phyloP scores from a whole-genome alignment of 2,797 vertebrate genomes.

The Coilia nasus region DNA sequence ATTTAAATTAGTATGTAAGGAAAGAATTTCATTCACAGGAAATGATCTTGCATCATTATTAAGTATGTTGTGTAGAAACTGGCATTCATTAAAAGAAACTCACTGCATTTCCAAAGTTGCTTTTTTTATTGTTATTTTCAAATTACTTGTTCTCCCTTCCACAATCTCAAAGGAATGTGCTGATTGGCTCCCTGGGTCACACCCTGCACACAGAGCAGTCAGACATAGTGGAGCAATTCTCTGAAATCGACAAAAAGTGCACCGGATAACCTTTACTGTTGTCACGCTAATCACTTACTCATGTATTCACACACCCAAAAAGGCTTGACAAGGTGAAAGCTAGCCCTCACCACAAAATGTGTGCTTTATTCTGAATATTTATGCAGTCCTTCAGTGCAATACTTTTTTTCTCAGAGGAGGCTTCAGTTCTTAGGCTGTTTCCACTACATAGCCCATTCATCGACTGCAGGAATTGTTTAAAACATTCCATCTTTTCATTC shows the following conservation, averaged over 20 bases:
- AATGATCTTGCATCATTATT: no score
- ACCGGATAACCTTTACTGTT: not conserved
- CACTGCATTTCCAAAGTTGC: no score
- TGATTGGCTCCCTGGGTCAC: no score
- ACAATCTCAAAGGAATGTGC: no score
- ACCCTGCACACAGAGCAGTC: no score
- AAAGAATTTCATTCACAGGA: no score
- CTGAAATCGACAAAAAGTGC: not conserved
- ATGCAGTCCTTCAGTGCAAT: not conserved
- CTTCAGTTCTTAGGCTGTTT: not conserved
- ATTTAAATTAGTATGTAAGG: no score
- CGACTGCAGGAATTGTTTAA: not conserved
- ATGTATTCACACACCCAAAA: not conserved
- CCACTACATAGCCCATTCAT: not conserved
- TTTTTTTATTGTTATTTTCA: no score
- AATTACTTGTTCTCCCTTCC: no score
- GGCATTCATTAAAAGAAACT: no score
- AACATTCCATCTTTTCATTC: not conserved
- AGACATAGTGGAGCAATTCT: not conserved
- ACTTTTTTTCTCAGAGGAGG: not conserved
- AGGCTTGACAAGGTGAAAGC: not conserved
- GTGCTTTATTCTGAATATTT: not conserved
- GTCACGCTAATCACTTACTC: not conserved
- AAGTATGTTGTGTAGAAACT: no score
- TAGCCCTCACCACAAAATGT: not conserved